Conservation (phyloP, 1,140 invertebrate species). For the Dendroctonus valens region DNA sequence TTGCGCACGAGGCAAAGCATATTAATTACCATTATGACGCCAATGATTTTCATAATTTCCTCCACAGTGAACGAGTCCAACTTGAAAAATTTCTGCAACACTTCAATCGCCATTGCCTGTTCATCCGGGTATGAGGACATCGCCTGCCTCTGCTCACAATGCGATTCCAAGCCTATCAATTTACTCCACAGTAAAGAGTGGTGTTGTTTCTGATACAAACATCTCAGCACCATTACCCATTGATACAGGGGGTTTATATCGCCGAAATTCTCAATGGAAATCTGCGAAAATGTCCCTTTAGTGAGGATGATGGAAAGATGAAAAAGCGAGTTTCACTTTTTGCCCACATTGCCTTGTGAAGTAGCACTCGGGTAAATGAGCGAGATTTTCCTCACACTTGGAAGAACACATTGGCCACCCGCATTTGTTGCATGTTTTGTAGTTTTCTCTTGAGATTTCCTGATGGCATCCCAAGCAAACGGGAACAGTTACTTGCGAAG, state of each 20-base stretch:
- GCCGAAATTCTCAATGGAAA: constrained; percentile 63
- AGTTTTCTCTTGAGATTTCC: constrained; percentile 50
- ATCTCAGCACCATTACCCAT: constrained; percentile 70
- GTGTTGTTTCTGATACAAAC: constrained; percentile 61
- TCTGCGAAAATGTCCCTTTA: constrained; percentile 46
- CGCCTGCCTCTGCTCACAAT: constrained; percentile 57
- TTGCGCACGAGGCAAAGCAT: background rate
- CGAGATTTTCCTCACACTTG: constrained; percentile 57
- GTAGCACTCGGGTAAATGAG: constrained; percentile 68
- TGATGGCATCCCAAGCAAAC: constrained; percentile 68
- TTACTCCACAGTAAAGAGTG: constrained; percentile 61
- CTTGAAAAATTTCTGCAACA: constrained; percentile 69
- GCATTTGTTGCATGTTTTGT: constrained; percentile 61
- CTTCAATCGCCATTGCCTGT: constrained; percentile 59
- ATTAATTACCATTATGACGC: constrained; percentile 66
- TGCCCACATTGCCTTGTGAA: constrained; percentile 58
- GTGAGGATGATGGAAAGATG: no score
- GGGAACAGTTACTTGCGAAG: constrained; percentile 58
- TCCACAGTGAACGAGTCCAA: constrained; percentile 61
- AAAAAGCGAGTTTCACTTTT: constrained; percentile 54
- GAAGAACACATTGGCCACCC: constrained; percentile 73
- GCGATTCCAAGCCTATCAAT: constrained; percentile 62
- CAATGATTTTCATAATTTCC: constrained; percentile 69
- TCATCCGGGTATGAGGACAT: constrained; percentile 64
- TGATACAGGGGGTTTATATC: constrained; percentile 68